These are phyloP conservation scores for Harpalus rubripes DNA, from an alignment of 2,888 invertebrate species.

Conservation along the genomic window DNA sequence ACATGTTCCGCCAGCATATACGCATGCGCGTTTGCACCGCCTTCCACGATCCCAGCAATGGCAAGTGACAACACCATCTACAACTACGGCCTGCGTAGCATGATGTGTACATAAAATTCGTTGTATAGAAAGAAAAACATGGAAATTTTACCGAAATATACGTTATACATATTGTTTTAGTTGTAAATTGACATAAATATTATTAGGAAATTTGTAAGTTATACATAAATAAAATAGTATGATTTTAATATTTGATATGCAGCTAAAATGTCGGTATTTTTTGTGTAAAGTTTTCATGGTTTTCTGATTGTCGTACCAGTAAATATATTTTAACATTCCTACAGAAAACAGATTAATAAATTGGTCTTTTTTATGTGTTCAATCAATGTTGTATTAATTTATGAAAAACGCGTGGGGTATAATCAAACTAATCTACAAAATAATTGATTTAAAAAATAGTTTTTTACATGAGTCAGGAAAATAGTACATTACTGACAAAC, in stretches of 20 bases:
- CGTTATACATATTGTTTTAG: neutral
- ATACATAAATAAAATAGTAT: neutral
- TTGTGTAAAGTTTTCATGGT: slow-evolving; percentile 13
- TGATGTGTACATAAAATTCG: slow-evolving; percentile 33
- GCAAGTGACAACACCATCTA: neutral
- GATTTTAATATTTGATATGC: neutral
- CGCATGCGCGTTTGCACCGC: neutral
- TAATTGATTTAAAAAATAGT: no score
- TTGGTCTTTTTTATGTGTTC: slow-evolving; percentile 17
- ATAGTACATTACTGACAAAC: no score
- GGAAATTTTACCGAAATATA: neutral
- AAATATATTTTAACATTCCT: slow-evolving; percentile 50
- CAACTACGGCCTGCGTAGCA: neutral
- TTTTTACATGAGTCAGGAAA: no score
- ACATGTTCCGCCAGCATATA: neutral
- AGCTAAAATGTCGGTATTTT: neutral
- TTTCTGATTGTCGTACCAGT: slow-evolving; percentile 34
- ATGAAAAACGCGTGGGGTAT: neutral
- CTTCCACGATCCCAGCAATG: neutral
- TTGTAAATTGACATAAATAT: neutral
- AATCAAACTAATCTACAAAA: neutral
- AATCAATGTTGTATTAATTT: neutral
- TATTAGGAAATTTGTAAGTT: neutral
- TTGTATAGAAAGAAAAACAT: slow-evolving; percentile 26
- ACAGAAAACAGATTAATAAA: slow-evolving; percentile 16